Evolutionary conservation across 2,888 invertebrate genomes (phyloP).

Genomic region (Serrognathus titanus): DNA sequence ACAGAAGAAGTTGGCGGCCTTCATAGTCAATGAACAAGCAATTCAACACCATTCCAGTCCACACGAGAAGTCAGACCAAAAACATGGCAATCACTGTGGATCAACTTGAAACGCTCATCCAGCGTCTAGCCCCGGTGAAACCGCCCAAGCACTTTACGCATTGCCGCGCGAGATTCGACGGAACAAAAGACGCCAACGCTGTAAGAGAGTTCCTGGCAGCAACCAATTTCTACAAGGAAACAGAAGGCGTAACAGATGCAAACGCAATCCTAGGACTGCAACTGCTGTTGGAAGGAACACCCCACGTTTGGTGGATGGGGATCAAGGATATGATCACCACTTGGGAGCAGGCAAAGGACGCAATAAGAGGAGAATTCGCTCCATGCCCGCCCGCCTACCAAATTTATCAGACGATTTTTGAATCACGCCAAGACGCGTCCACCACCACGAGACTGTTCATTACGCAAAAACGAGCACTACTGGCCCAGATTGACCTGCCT

Average conservation of each 20-base stretch:
- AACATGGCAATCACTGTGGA: background rate
- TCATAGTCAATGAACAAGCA: background rate
- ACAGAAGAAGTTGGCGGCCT: background rate
- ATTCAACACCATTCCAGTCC: background rate
- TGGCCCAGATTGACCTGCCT: slow-evolving; percentile 16
- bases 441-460: slow-evolving; percentile 15
- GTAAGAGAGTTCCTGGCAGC: background rate
- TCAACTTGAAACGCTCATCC: background rate
- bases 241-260: slow-evolving; percentile 16
- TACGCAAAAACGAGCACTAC: slow-evolving; percentile 18
- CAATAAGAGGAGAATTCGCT: slow-evolving; percentile 16
- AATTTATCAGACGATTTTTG: slow-evolving; percentile 21
- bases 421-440: slow-evolving; percentile 1
- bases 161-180: no score
- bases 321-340: slow-evolving; percentile 8
- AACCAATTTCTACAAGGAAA: slow-evolving; percentile 19
- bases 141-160: no score
- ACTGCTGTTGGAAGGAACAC: slow-evolving; percentile 15
- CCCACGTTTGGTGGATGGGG: slow-evolving; percentile 20
- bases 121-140: no score
- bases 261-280: slow-evolving; percentile 16
- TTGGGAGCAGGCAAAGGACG: slow-evolving; percentile 15
- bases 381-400: slow-evolving; percentile 19
- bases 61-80: background rate
- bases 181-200: no score